Evolutionary conservation across 2,888 invertebrate genomes (phyloP).

Genomic region (Neoascia interrupta): DNA sequence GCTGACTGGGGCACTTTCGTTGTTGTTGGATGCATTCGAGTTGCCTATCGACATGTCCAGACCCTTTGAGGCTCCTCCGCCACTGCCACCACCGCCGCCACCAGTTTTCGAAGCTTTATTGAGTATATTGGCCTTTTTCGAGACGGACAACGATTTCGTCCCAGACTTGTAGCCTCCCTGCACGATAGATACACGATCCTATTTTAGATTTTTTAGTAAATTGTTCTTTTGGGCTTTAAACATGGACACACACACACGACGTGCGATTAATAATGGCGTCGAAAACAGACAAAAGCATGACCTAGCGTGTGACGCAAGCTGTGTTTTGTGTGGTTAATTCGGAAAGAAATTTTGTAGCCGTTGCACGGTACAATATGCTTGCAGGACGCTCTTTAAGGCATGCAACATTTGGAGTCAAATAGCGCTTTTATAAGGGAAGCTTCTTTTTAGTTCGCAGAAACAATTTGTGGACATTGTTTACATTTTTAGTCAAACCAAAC

Average conservation of each 20-base stretch:
- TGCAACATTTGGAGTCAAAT: constrained; percentile 7
- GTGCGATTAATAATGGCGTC: constrained; percentile 76
- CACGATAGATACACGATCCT: constrained; percentile 85
- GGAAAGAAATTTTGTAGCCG: neutral
- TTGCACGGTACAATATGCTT: constrained; percentile 9
- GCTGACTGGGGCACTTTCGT: constrained; percentile 72
- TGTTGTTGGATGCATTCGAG: constrained; percentile 75
- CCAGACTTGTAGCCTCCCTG: constrained; percentile 83
- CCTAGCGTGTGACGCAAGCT: constrained; percentile 26
- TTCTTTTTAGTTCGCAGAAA: constrained; percentile 24
- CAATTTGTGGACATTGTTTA: constrained; percentile 9
- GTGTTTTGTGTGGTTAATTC: constrained; percentile 16
- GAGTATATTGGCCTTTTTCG: constrained; percentile 90
- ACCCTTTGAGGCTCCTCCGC: constrained; percentile 70
- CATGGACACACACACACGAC: constrained; percentile 76
- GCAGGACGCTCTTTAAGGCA: constrained; percentile 10
- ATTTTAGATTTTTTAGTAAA: constrained; percentile 79
- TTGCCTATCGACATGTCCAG: constrained; percentile 50
- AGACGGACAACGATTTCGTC: constrained; percentile 84
- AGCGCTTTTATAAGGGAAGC: neutral
- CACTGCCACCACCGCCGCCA: constrained; percentile 70
- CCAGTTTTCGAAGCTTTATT: constrained; percentile 83
- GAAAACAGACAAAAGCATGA: constrained; percentile 37
- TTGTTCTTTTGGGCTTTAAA: constrained; percentile 74
- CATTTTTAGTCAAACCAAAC: constrained; percentile 6